These are phyloP conservation scores for Drosophila paranaensis DNA, from an alignment of 2,888 invertebrate species.

Conservation along the genomic window DNA sequence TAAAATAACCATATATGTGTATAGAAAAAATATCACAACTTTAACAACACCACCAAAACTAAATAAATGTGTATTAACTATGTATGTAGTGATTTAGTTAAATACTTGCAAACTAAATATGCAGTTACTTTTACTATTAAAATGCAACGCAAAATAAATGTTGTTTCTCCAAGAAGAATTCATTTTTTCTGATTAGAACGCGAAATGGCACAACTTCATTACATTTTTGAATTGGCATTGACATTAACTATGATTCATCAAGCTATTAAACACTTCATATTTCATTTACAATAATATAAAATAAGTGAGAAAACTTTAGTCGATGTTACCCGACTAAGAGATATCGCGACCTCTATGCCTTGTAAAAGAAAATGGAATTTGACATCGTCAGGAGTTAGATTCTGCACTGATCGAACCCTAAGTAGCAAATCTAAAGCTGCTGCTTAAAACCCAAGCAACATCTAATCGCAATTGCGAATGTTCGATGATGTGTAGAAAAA, in stretches of 20 bases:
- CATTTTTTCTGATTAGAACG: not conserved
- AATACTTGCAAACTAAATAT: conserved; percentile 63
- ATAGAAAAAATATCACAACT: conserved; percentile 65
- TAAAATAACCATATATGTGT: conserved; percentile 52
- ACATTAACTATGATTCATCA: not conserved
- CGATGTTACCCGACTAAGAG: not conserved
- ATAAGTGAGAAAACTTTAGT: not conserved
- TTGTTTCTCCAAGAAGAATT: conserved; percentile 50
- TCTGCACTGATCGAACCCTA: not conserved
- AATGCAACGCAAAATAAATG: conserved; percentile 60
- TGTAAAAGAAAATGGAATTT: too few species aligned
- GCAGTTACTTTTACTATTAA: conserved; percentile 68
- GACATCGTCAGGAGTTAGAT: too few species aligned
- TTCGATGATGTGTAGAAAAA: not conserved
- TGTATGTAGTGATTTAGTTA: conserved; percentile 71
- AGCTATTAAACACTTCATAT: not conserved
- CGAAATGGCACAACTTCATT: not conserved
- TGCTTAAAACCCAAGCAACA: too few species aligned
- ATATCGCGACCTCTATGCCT: too few species aligned
- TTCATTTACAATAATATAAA: not conserved
- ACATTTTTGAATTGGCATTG: not conserved
- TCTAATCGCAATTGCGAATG: not conserved
- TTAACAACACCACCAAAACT: conserved; percentile 73
- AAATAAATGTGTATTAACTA: conserved; percentile 74
- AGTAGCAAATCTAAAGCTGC: not conserved